Evolutionary conservation across 2,888 invertebrate genomes (phyloP), one percentile per base, ranked within the genome.

Genomic region (Auanema sp.): DNA sequence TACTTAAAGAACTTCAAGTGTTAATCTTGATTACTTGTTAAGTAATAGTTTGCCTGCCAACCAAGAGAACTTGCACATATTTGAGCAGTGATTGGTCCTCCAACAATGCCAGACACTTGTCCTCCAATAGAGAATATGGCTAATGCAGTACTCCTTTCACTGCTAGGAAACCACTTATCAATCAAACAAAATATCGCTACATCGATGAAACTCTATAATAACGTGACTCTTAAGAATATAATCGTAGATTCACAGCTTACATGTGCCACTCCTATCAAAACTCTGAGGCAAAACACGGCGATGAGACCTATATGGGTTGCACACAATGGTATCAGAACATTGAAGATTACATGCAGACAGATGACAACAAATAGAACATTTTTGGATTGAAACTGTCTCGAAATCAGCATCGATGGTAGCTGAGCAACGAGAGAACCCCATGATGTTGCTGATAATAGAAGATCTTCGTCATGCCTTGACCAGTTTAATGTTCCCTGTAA

Each of bases 31-130:
- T 18, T 41, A 56, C 57, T 56, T 16, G 41, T 42, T 16, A 63
- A 18, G 44, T 58, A 63, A 40, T 58, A 63, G 6, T 57, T 58
- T 4, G 41, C 24, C 40, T 63, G 43, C 63, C 63, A 57, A 10
- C 57, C 57, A 25, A 68, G 65, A 33, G 68, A 64, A 16, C 70
- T 67, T 43, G 70, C 65, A 52, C 72, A 72, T 67, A 71, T 71
- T 58, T 70, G 24, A 18, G 40, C 58, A 11, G 58, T 58, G 14
- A 58, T 40, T 10, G 58, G 58, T 4, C 58, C 58, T 21, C 58
- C 58, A 44, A 58, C 47, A 14, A 58, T 58, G 1, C 58, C 58
- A 18, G 58, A 44, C 14, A 58, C 16, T 18, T 58, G 58, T 21
- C 58, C 58, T 10, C 58, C 58, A 8, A 58, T 40, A 4, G 47